These are phyloP conservation scores for Pachyuromys duprasi DNA, from an alignment of 2,797 vertebrate genomes.

Conservation along the genomic window DNA sequence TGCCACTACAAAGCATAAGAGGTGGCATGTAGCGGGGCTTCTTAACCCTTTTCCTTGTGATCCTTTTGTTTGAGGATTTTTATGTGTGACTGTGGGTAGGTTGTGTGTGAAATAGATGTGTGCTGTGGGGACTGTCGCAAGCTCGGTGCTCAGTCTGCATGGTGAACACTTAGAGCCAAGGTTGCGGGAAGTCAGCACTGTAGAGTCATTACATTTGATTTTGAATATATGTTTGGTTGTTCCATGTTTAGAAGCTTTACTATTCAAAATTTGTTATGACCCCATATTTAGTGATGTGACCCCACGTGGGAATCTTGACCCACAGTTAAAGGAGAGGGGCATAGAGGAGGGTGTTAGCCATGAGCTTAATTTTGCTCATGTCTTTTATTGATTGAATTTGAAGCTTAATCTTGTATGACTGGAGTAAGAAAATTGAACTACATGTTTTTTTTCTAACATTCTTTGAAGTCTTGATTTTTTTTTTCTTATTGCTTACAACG, in stretches of 20 bases:
- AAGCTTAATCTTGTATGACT: not conserved
- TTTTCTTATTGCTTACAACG: constrained; percentile 10
- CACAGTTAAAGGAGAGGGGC: not conserved
- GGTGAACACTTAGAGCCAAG: not conserved
- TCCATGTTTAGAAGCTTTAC: not conserved
- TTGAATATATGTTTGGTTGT: not conserved
- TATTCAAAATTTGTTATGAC: not conserved
- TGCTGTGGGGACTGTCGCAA: not conserved
- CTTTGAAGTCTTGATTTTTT: not conserved
- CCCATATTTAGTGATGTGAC: not conserved
- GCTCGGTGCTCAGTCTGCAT: not conserved
- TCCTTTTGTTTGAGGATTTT: not conserved
- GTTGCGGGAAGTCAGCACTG: not conserved
- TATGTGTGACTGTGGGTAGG: not conserved
- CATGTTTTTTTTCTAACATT: not conserved
- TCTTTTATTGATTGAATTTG: not conserved
- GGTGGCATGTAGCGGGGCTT: not conserved
- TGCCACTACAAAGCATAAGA: not conserved
- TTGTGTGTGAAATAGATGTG: not conserved
- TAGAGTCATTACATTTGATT: not conserved
- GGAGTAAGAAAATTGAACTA: not conserved
- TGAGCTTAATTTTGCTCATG: not conserved
- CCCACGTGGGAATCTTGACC: not conserved
- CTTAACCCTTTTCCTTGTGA: not conserved
- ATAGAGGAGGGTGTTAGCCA: not conserved